Conservation (phyloP, 2,888 invertebrate genomes). For the Euclidia mi region DNA sequence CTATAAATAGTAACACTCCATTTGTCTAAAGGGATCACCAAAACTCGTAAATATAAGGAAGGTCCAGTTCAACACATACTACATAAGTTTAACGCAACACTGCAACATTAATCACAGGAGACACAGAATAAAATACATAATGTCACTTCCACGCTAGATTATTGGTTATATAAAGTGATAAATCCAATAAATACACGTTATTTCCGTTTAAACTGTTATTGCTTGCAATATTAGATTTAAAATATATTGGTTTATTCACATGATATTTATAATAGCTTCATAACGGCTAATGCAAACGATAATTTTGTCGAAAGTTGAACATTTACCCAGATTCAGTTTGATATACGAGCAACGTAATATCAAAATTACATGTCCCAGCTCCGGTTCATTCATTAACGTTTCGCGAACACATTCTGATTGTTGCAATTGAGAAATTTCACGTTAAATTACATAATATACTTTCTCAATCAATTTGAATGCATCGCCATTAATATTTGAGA, state of each 20-base stretch:
- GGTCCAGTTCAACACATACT: conserved; percentile 19
- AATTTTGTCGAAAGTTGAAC: conserved; percentile 49
- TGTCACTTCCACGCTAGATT: conserved; percentile 32
- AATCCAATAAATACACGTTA: conserved; percentile 48
- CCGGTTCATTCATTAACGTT: conserved; percentile 26
- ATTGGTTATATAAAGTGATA: conserved; percentile 42
- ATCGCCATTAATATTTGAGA: not conserved
- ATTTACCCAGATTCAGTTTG: conserved; percentile 47
- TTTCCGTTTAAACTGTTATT: conserved; percentile 54
- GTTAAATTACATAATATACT: conserved; percentile 1
- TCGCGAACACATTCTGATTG: conserved; percentile 27
- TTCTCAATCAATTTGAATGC: conserved; percentile 8
- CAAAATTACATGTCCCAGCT: conserved; percentile 25
- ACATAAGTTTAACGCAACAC: conserved; percentile 19
- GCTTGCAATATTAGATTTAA: conserved; percentile 52
- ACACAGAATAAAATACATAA: conserved; percentile 31
- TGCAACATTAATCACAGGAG: conserved; percentile 33
- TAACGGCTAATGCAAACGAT: conserved; percentile 53
- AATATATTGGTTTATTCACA: conserved; percentile 46
- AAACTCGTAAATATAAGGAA: conserved; percentile 13
- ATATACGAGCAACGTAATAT: conserved; percentile 35
- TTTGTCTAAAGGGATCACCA: conserved; percentile 9
- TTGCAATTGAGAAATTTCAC: conserved; percentile 10
- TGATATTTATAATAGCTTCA: conserved; percentile 58
- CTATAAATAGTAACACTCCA: no score